These are phyloP conservation scores for Pteronotus mesoamericanus DNA, from an alignment of 2,797 vertebrate species.

Conservation along the genomic window DNA sequence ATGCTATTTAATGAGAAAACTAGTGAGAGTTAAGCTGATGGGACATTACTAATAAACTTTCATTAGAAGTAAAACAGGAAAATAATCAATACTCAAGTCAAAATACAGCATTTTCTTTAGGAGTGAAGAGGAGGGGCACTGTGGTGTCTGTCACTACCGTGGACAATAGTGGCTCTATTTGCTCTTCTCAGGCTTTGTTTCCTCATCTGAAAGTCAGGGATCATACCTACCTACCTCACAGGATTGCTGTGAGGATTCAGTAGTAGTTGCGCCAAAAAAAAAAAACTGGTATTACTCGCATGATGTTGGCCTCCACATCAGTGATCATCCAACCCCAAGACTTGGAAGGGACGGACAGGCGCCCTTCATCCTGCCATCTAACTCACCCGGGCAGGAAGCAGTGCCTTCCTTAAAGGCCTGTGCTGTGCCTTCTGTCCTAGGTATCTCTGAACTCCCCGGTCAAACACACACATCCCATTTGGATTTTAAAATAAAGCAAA, in stretches of 20 bases:
- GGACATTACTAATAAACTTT: conserved; percentile 44
- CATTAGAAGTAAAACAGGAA: conserved; percentile 39
- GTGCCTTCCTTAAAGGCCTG: too few species aligned
- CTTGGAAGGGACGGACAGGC: not conserved
- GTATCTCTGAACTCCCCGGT: not conserved
- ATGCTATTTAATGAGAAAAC: conserved; percentile 52
- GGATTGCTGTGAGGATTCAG: not conserved
- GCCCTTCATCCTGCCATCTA: not conserved
- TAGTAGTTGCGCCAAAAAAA: conserved; percentile 20
- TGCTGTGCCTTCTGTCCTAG: not conserved
- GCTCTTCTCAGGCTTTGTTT: not conserved
- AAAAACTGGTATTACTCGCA: not conserved
- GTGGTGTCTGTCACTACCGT: not conserved
- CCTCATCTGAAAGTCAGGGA: not conserved
- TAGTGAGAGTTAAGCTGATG: conserved; percentile 19
- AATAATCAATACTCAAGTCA: conserved; percentile 43
- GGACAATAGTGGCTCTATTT: not conserved
- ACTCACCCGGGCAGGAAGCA: not conserved
- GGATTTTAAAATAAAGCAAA: conserved; percentile 32
- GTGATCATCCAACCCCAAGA: not conserved
- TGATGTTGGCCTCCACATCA: not conserved
- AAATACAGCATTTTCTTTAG: conserved; percentile 16
- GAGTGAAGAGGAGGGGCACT: not conserved
- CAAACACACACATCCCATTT: not conserved
- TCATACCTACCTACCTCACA: not conserved